These are phyloP conservation scores for Drosophila borealis DNA, from an alignment of 2,888 invertebrate genomes.

Conservation along the genomic window DNA sequence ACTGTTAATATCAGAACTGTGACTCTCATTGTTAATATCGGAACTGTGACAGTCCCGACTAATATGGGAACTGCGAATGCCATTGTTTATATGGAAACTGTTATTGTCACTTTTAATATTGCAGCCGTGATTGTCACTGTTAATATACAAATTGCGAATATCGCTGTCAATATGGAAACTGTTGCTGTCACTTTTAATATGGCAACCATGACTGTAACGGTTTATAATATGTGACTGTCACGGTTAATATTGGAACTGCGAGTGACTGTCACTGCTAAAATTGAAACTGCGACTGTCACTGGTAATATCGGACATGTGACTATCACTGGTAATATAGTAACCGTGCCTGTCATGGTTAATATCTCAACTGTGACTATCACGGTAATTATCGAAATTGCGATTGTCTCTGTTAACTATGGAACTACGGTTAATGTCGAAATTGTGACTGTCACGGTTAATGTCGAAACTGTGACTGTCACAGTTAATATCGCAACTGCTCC, in stretches of 20 bases:
- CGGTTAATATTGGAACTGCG: no score
- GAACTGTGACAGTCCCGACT: no score
- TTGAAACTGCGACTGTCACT: no score
- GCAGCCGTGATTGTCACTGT: background rate
- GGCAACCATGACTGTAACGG: background rate
- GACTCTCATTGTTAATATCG: no score
- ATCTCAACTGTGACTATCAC: background rate
- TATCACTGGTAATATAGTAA: no score
- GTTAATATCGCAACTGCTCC: background rate
- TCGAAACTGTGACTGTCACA: background rate
- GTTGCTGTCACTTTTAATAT: rapidly evolving
- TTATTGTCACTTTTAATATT: background rate
- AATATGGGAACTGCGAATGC: no score
- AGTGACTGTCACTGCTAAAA: no score
- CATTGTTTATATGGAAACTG: background rate
- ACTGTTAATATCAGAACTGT: background rate
- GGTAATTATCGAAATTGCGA: no score
- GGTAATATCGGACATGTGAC: no score
- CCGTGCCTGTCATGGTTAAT: no score
- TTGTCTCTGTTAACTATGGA: no score
- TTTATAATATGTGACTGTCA: background rate
- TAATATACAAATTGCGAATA: background rate
- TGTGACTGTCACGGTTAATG: background rate
- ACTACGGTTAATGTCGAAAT: background rate
- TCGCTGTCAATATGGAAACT: background rate